Conservation (phyloP, 1,140 invertebrate species). For the Drosophila pseudoananassae region DNA sequence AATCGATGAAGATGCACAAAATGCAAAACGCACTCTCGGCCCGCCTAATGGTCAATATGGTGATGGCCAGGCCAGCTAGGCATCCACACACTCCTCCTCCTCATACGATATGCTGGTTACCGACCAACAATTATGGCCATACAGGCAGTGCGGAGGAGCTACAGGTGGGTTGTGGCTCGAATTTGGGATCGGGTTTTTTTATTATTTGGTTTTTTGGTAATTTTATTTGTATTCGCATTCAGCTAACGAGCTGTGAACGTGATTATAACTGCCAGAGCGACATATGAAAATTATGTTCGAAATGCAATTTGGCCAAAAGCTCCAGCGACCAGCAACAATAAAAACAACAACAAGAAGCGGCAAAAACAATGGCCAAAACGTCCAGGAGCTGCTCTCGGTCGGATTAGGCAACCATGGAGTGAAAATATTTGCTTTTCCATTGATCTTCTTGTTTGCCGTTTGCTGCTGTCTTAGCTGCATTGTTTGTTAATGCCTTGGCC, state of each 20-base stretch:
- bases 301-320: conserved; percentile 67
- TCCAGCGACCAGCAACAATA: conserved; percentile 3
- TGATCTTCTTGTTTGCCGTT: conserved; percentile 55
- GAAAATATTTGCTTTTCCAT: conserved; percentile 75
- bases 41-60: conserved; percentile 77
- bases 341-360: conserved; percentile 12
- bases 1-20: conserved; percentile 82
- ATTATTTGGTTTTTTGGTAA: conserved; percentile 23
- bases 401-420: conserved; percentile 54
- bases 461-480: conserved; percentile 44
- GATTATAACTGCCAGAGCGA: conserved; percentile 77
- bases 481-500: conserved; percentile 72
- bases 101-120: conserved; percentile 64
- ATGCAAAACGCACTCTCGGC: conserved; percentile 76
- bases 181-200: conserved; percentile 17
- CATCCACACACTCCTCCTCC: conserved; percentile 22
- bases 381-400: conserved; percentile 43
- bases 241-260: conserved; percentile 80
- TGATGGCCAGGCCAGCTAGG: conserved; percentile 48
- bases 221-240: conserved; percentile 64
- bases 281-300: conserved; percentile 81
- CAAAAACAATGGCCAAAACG: conserved; percentile 66
- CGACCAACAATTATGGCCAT: conserved; percentile 75
- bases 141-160: conserved; percentile 51
- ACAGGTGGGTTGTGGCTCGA: conserved; percentile 63